A percentile compares a stretch with the other conserved stretches of the same genome.
These are phyloP conservation scores for Moxostoma hubbsi DNA, from an alignment of 2,797 vertebrate species.

Conservation along the genomic window DNA sequence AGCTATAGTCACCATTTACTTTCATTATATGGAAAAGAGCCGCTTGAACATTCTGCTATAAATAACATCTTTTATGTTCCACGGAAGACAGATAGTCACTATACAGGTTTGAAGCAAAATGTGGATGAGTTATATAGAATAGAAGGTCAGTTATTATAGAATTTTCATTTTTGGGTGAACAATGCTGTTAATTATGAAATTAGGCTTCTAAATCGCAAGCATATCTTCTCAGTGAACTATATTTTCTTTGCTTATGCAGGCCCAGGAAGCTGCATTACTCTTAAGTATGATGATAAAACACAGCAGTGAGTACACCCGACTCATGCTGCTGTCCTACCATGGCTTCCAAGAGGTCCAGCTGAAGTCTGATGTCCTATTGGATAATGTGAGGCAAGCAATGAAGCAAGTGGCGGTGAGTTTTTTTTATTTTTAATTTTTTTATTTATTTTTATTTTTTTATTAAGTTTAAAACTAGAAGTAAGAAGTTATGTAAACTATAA, in stretches of 20 bases:
- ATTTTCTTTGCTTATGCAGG: conserved; percentile 48
- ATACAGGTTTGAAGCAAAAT: too few relatives aligned
- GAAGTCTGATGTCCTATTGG: conserved; percentile 71
- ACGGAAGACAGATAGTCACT: too few relatives aligned
- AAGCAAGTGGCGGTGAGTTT: conserved; percentile 67
- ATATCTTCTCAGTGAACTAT: background rate
- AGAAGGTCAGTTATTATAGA: too few relatives aligned
- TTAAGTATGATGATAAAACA: conserved; percentile 76
- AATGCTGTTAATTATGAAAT: background rate
- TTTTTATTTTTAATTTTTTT: background rate
- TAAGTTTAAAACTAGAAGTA: background rate
- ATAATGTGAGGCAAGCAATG: conserved; percentile 71
- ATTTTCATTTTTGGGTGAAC: too few relatives aligned
- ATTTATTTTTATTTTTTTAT: background rate
- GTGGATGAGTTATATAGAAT: too few relatives aligned
- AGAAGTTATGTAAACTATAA: background rate
- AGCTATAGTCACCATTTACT: too few relatives aligned
- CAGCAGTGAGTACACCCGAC: conserved; percentile 72
- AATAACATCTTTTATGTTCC: too few relatives aligned
- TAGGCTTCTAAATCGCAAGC: background rate
- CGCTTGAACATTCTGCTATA: too few relatives aligned
- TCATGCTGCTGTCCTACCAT: rapidly evolving
- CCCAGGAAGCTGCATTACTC: conserved; percentile 65
- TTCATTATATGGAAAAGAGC: too few relatives aligned
- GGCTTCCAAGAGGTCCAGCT: conserved; percentile 42